Evolutionary conservation across 2,797 vertebrate species (phyloP).

Genomic region (Mormyrus proboscirostris): DNA sequence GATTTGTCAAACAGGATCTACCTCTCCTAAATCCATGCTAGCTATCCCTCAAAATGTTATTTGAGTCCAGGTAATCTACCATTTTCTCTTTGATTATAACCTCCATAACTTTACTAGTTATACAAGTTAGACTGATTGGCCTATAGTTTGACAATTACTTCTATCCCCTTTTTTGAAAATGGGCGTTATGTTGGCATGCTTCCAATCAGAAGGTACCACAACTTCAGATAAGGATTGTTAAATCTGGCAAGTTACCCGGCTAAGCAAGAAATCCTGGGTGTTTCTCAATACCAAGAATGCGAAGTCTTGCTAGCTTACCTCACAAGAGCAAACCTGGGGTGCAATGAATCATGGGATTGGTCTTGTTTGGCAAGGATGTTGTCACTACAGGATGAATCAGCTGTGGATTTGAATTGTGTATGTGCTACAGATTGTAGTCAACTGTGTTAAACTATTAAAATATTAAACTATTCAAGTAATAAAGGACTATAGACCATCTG

Average conservation of each 20-base stretch:
- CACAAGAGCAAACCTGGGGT: neutral
- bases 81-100: too few species aligned
- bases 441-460: neutral
- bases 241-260: neutral
- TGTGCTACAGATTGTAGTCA: neutral
- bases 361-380: neutral
- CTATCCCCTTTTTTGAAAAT: too few species aligned
- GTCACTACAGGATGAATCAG: neutral
- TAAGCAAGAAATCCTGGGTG: neutral
- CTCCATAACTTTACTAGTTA: too few species aligned
- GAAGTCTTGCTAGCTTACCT: neutral
- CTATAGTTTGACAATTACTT: too few species aligned
- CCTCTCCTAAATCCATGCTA: too few species aligned
- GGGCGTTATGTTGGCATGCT: too few species aligned
- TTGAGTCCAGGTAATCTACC: too few species aligned
- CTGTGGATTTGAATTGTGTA: neutral
- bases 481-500: neutral
- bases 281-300: neutral
- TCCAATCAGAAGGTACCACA: too few species aligned
- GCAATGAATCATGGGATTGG: neutral
- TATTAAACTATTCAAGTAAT: neutral
- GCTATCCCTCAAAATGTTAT: too few species aligned
- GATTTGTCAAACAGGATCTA: too few species aligned
- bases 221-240: neutral
- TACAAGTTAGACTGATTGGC: too few species aligned